These are phyloP conservation scores for Leptarthrus brevirostris DNA, from an alignment of 2,888 invertebrate genomes.

Conservation along the genomic window DNA sequence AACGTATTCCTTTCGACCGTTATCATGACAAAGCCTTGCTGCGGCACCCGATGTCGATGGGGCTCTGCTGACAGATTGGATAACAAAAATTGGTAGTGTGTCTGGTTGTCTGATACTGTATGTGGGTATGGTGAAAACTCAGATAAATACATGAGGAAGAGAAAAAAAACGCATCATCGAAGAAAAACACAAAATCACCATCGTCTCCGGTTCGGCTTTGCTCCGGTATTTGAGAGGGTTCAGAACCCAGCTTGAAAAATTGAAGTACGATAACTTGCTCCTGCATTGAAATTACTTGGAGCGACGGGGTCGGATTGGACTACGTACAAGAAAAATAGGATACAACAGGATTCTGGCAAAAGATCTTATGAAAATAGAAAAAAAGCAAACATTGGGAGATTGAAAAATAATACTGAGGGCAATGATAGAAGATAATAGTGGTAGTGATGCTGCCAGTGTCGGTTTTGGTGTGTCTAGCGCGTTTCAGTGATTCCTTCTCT, in stretches of 20 bases:
- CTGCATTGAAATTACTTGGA: background rate
- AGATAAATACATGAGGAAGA: conserved; percentile 10
- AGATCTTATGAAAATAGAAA: conserved; percentile 26
- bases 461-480: background rate
- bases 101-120: background rate
- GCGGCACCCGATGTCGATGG: conserved; percentile 12
- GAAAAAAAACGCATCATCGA: conserved; percentile 42
- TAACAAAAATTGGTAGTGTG: conserved; percentile 30
- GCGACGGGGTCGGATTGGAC: background rate
- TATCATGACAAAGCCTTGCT: background rate
- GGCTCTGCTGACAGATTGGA: conserved; percentile 21
- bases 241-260: background rate
- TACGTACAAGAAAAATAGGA: conserved; percentile 21
- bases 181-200: conserved; percentile 27
- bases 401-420: conserved; percentile 40
- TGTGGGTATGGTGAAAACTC: background rate
- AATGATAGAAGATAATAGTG: conserved; percentile 5
- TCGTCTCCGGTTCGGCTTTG: background rate
- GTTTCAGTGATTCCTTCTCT: background rate
- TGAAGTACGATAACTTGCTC: background rate
- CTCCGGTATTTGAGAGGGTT: no score
- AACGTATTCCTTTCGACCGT: background rate
- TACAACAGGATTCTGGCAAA: conserved; percentile 9
- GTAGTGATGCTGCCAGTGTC: background rate
- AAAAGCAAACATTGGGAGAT: conserved; percentile 25